Base-by-base conservation (phyloP, 2,113 vertebrate genomes). In the Aphelocoma coerulescens region DNA sequence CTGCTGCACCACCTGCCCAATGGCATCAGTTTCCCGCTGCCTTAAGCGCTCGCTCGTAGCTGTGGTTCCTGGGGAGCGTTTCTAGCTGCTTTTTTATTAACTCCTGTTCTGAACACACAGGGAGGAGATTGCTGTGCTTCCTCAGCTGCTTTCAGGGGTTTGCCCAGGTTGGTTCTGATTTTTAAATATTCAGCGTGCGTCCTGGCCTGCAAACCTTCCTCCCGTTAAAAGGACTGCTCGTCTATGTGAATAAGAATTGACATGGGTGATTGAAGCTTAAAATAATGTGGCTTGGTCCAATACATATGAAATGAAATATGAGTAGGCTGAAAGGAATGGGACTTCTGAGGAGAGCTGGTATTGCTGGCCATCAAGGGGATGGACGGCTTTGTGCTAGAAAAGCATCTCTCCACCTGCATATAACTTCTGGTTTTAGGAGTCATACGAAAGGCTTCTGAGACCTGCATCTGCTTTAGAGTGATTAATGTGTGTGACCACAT, bases 21-120 rank as follows among this genome's bases (percentile, higher is more conserved):
- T 1, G 14, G 19, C 66, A 30, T 55, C 54, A 5, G 35, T 9
- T 43, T 75, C 37, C 49, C 1, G 0, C 49, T 43, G 72, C 68
- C 51, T 54, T 19, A 13, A 9, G 28, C 1, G 0, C 68, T 59
- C 0, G 0, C 52, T 86, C 5, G 0, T 19, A 65, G 51, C 91
- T 5, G 13, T 0, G 3, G 46, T 13, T 43, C 74, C 55, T 0
- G 0, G 66, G 37, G 65, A 89, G 27, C 17, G 0, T 26, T 90
- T 93, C 74, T 58, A 37, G 57, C 68, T 77, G 67, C 67, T 69
- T 71, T 80, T 39, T 52, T 58, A 9, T 83, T 62, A 85, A 71
- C 39, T 84, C 35, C 51, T 51, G 26, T 1, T 91, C 92, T 17
- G 28, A 74, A 33, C 43, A 43, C 23, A 6, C 13, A 33, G 27